These are phyloP conservation scores for Pyrrhosoma nymphula DNA, from an alignment of 2,888 invertebrate genomes.

Conservation along the genomic window DNA sequence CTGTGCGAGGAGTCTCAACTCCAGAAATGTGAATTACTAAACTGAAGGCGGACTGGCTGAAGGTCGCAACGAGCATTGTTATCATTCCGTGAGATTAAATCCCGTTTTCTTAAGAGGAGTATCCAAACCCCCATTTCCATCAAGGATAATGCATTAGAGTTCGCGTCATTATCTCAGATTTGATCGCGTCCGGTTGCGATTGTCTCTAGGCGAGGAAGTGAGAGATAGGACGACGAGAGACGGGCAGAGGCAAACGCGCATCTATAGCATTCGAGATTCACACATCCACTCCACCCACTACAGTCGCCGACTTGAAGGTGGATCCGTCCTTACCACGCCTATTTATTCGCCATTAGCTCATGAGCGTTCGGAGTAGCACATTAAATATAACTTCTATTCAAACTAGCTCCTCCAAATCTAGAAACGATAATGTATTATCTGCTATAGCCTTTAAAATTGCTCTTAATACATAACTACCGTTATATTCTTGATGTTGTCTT, in stretches of 20 bases:
- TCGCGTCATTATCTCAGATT: not conserved
- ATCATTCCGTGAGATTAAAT: conserved; percentile 2
- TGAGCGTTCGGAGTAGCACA: too few species aligned
- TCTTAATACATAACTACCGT: too few species aligned
- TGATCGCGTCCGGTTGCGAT: not conserved
- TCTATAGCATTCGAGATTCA: not conserved
- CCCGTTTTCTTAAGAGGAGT: not conserved
- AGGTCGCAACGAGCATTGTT: not conserved
- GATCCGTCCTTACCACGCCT: too few species aligned
- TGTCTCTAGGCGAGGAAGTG: conserved; percentile 25
- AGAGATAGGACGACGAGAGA: not conserved
- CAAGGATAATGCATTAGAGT: not conserved
- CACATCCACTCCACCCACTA: not conserved
- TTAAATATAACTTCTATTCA: too few species aligned
- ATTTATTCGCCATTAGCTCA: too few species aligned
- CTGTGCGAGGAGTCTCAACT: not conserved
- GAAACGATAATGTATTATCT: too few species aligned
- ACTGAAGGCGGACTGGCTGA: not conserved
- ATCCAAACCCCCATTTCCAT: not conserved
- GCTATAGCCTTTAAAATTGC: too few species aligned
- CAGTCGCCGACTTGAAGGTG: not conserved
- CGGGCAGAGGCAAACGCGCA: not conserved
- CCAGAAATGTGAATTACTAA: not conserved
- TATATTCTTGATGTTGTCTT: too few species aligned
- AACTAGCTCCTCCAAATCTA: too few species aligned